These are phyloP conservation scores for Silurus glanis DNA, from an alignment of 2,113 vertebrate species.

Conservation along the genomic window DNA sequence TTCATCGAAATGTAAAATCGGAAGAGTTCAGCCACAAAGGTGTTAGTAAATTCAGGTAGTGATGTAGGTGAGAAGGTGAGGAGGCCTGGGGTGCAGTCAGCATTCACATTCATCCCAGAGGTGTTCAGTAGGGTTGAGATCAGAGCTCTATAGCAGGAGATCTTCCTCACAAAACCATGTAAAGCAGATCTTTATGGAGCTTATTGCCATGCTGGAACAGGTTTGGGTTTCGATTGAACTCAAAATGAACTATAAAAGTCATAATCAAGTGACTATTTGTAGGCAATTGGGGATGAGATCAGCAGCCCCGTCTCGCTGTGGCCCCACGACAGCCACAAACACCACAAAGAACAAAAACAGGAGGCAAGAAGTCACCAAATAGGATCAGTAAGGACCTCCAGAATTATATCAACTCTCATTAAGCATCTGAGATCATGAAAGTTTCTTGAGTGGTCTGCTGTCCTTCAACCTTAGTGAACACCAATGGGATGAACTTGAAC, in stretches of 20 bases:
- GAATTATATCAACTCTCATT: background rate
- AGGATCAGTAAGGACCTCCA: background rate
- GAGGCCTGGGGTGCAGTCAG: too few relatives aligned
- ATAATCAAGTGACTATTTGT: constrained; percentile 1
- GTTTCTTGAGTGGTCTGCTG: too few relatives aligned
- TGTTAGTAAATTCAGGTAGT: background rate
- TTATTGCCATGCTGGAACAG: too few relatives aligned
- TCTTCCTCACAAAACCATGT: too few relatives aligned
- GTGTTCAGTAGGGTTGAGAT: too few relatives aligned
- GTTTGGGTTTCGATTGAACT: too few relatives aligned
- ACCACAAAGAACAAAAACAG: background rate
- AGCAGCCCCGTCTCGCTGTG: background rate
- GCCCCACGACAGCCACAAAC: background rate
- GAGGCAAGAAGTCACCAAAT: background rate
- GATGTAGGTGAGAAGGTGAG: too few relatives aligned
- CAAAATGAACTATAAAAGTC: background rate
- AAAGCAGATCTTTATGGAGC: too few relatives aligned
- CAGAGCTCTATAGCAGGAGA: too few relatives aligned
- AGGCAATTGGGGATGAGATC: background rate
- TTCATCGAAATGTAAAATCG: background rate
- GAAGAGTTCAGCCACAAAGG: background rate
- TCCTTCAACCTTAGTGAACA: too few relatives aligned
- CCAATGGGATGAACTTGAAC: too few relatives aligned
- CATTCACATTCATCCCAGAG: too few relatives aligned
- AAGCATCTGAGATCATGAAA: background rate